phyloP scores from a whole-genome alignment of 2,797 vertebrate genomes.

The Cottoperca gobio region DNA sequence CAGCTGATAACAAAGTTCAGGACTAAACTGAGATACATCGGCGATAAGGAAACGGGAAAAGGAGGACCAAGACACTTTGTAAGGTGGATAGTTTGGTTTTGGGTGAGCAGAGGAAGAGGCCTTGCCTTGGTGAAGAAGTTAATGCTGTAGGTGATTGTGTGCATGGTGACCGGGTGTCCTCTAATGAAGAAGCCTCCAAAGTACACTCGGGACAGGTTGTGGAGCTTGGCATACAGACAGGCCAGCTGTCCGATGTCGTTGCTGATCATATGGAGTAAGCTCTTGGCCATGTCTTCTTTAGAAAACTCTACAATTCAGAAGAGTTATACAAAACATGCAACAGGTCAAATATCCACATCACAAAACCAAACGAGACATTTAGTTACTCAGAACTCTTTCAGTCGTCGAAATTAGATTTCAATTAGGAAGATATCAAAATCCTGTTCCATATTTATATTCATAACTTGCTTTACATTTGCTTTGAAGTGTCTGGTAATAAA shows the following conservation, averaged over 20 bases:
- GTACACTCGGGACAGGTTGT: slow-evolving; percentile 92
- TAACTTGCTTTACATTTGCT: background rate
- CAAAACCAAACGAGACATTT: background rate
- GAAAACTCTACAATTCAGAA: slow-evolving; percentile 88
- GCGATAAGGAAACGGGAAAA: background rate
- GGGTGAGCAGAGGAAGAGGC: background rate
- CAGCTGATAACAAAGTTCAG: background rate
- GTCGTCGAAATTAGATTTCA: background rate
- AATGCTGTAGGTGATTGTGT: slow-evolving; percentile 98
- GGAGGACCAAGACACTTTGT: background rate
- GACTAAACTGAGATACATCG: background rate
- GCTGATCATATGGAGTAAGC: slow-evolving; percentile 99
- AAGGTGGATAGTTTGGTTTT: background rate
- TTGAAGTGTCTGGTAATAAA: background rate
- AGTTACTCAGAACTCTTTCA: background rate
- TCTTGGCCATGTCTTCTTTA: slow-evolving; percentile 99
- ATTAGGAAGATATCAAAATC: background rate
- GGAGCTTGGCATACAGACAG: slow-evolving; percentile 94
- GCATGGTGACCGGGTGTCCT: slow-evolving; percentile 98
- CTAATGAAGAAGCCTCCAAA: slow-evolving; percentile 99
- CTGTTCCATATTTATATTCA: background rate
- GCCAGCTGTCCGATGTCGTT: slow-evolving; percentile 99
- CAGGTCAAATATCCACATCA: background rate
- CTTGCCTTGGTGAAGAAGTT: slow-evolving; percentile 99
- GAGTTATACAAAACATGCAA: background rate